Evolutionary conservation across 2,888 invertebrate genomes (phyloP).

Genomic region (Pheosia tremula): DNA sequence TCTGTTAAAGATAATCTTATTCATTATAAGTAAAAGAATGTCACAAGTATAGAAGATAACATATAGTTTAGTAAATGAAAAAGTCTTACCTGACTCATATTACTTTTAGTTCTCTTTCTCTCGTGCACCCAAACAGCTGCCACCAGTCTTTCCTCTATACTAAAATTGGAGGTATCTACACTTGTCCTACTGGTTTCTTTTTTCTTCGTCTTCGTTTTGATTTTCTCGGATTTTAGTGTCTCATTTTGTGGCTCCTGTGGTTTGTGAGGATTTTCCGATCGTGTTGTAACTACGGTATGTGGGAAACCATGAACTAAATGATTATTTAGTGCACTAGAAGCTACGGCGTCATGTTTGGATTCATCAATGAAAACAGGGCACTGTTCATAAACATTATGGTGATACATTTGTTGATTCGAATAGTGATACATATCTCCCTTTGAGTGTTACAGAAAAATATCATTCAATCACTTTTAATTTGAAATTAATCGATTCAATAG

Average conservation of each 20-base stretch:
- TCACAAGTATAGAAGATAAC: no score
- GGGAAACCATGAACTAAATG: slow-evolving; percentile 22
- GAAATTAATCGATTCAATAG: no score
- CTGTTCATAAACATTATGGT: slow-evolving; percentile 41
- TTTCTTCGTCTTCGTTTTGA: slow-evolving; percentile 18
- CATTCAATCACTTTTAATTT: background rate
- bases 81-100: slow-evolving; percentile 48
- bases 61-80: background rate
- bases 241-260: slow-evolving; percentile 1
- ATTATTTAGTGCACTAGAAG: slow-evolving; percentile 14
- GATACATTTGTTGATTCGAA: slow-evolving; percentile 62
- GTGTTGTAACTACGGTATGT: slow-evolving; percentile 18
- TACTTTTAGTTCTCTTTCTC: slow-evolving; percentile 56
- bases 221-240: slow-evolving; percentile 12
- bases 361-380: slow-evolving; percentile 33
- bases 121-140: slow-evolving; percentile 80
- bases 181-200: slow-evolving; percentile 20
- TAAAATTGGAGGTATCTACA: slow-evolving; percentile 61
- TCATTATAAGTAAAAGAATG: background rate
- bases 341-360: slow-evolving; percentile 26
- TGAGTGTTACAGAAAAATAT: background rate
- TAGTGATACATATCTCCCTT: slow-evolving; percentile 40
- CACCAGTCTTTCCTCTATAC: slow-evolving; percentile 71
- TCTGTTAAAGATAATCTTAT: slow-evolving; percentile 38
- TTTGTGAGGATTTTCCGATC: slow-evolving; percentile 8